Evolutionary conservation across 2,113 vertebrate genomes (phyloP).

Genomic region (Gorilla gorilla): DNA sequence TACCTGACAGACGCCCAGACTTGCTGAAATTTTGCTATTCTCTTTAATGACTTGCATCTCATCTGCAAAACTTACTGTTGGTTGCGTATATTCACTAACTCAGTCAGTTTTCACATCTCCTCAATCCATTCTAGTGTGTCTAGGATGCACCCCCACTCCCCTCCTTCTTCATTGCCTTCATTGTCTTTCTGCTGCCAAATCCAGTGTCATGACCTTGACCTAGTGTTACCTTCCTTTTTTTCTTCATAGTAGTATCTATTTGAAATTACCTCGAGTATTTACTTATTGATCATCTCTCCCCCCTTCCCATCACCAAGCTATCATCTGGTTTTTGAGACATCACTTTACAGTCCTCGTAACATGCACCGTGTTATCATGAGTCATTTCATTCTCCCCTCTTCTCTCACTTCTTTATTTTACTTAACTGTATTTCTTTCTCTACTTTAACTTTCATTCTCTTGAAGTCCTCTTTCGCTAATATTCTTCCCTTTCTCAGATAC

Average conservation of each 20-base stretch:
- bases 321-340: neutral
- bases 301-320: neutral
- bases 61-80: neutral
- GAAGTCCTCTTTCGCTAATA: neutral
- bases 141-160: accelerated
- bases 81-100: accelerated
- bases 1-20: no score
- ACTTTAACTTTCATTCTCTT: neutral
- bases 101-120: neutral
- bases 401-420: neutral
- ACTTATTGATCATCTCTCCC: neutral
- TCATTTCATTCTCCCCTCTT: neutral
- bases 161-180: neutral
- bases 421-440: neutral
- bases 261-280: neutral
- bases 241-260: neutral
- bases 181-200: neutral
- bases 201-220: neutral
- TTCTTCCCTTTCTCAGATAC: neutral
- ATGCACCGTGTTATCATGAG: neutral
- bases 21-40: neutral
- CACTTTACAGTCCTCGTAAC: neutral
- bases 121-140: accelerated
- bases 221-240: neutral
- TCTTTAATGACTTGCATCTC: neutral